phyloP scores from a whole-genome alignment of 2,888 invertebrate genomes.

The Lagria hirta region DNA sequence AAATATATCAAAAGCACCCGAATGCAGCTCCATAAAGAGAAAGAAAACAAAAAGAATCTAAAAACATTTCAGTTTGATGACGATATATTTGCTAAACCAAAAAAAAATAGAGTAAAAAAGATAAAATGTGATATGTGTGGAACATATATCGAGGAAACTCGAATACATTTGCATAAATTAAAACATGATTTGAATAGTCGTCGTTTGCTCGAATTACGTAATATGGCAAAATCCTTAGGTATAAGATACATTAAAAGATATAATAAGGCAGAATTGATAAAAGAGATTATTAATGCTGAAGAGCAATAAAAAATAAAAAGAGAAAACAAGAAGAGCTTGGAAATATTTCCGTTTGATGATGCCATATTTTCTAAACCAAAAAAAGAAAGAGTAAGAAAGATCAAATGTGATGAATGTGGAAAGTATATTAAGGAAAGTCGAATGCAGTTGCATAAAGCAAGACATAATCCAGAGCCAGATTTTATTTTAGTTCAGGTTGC shows the following conservation, averaged over 20 bases:
- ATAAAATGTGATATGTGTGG: too few relatives aligned
- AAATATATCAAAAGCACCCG: conserved; percentile 5
- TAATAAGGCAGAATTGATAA: too few relatives aligned
- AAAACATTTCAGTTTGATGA: conserved; percentile 14
- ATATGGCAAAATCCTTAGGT: too few relatives aligned
- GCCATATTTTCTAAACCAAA: conserved; percentile 12
- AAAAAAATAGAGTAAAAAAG: too few relatives aligned
- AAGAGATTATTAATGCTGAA: too few relatives aligned
- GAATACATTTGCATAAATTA: too few relatives aligned
- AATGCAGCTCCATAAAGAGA: conserved; percentile 5
- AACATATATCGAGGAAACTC: too few relatives aligned
- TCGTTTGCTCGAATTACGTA: too few relatives aligned
- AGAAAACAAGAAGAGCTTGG: conserved; percentile 16
- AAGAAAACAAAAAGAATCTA: conserved; percentile 9
- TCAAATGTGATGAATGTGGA: conserved; percentile 17
- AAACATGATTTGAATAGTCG: too few relatives aligned
- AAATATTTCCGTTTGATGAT: conserved; percentile 19
- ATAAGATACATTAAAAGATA: too few relatives aligned
- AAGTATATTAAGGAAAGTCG: conserved; percentile 13
- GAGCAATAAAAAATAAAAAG: conserved; percentile 4
- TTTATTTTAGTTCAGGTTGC: conserved; percentile 10
- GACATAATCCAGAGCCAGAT: conserved; percentile 13
- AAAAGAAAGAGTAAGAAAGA: conserved; percentile 15
- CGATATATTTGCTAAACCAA: too few relatives aligned
- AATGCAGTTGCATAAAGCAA: conserved; percentile 15